Evolutionary conservation across 2,113 vertebrate species (phyloP), one percentile per base, ranked within the genome.

Genomic region (Steatornis caripensis): DNA sequence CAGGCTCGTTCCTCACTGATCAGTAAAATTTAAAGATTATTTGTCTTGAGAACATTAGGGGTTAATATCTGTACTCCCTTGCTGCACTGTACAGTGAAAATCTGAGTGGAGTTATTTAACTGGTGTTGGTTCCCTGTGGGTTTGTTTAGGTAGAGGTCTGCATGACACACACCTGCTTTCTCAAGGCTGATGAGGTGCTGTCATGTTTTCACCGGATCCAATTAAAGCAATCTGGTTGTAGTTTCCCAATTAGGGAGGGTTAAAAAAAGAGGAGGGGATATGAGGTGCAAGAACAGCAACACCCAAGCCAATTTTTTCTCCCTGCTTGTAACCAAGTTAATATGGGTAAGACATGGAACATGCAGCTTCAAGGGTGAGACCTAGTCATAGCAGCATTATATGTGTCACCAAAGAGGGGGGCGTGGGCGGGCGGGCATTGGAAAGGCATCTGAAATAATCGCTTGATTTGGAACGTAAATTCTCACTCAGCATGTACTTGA

Each of bases 141-240:
- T 85, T 95, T 94, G 46, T 80, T 89, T 90, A 64, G 72, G 64
- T 89, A 36, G 48, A 87, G 75, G 27, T 34, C 57, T 84, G 72
- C 74, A 24, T 83, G 93, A 86, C 54, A 26, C 30, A 95, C 97
- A 97, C 96, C 98, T 98, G 97, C 93, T 97, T 97, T 96, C 96
- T 94, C 89, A 79, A 83, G 82, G 91, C 84, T 97, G 90, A 97
- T 98, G 97, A 97, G 66, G 96, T 98, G 98, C 87, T 89, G 49
- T 84, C 14, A 7, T 48, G 37, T 87, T 86, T 89, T 95, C 58
- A 87, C 95, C 29, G 51, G 93, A 90, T 95, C 91, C 94, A 95
- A 68, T 97, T 92, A 92, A 88, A 97, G 43, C 95, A 94, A 22
- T 71, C 55, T 96, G 95, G 84, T 94, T 87, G 39, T 83, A 74